phyloP scores from a whole-genome alignment of 2,797 vertebrate genomes.

The Micromesistius poutassou region DNA sequence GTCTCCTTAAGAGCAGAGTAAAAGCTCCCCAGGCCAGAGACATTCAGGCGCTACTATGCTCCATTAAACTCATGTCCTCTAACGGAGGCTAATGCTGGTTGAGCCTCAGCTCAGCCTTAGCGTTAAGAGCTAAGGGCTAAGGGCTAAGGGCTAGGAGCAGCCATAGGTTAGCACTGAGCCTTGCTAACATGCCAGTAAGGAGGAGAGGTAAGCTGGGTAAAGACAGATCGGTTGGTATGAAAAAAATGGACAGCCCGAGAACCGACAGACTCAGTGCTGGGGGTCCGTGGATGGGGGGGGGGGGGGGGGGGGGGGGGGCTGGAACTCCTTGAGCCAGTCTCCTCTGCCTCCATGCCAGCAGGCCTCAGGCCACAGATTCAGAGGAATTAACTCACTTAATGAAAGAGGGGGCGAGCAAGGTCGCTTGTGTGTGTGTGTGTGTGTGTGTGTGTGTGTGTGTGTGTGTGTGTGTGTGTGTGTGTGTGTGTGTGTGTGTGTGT shows the following conservation, averaged over 20 bases:
- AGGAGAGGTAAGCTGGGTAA: conserved; percentile 12
- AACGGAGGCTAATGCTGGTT: conserved; percentile 2
- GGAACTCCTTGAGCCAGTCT: neutral
- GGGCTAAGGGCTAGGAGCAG: conserved; percentile 23
- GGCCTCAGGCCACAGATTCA: conserved; percentile 61
- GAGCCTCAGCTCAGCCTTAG: neutral
- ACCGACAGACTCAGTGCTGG: conserved; percentile 21
- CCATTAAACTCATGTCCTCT: neutral
- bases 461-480: conserved; percentile 15
- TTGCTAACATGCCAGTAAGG: conserved; percentile 37
- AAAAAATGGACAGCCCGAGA: neutral
- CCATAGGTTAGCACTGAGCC: conserved; percentile 41
- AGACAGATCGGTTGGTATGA: conserved; percentile 9
- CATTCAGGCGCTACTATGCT: neutral
- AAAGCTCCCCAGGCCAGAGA: neutral
- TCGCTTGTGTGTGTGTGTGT: conserved; percentile 17
- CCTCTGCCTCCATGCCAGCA: conserved; percentile 39
- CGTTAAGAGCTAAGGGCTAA: conserved; percentile 19
- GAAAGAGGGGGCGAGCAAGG: conserved; percentile 29
- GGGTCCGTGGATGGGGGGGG: conserved; percentile 4
- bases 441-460: conserved; percentile 21
- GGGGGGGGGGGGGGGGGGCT: neutral
- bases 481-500: too few relatives aligned
- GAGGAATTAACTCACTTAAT: conserved; percentile 54
- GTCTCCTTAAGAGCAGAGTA: neutral